Conservation (phyloP, 2,888 invertebrate species). For the Pantelozetes paolii region DNA sequence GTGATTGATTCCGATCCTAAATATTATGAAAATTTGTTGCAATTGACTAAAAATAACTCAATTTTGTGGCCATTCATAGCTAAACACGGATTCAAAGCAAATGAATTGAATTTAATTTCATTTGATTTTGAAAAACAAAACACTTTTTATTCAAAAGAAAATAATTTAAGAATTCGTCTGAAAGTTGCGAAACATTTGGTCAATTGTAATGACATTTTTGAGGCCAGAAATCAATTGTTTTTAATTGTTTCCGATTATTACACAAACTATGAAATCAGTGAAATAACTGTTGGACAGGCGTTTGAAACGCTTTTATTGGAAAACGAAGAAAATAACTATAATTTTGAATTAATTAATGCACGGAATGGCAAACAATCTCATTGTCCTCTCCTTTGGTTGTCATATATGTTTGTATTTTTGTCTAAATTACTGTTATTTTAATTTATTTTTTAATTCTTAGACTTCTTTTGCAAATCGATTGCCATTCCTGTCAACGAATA, state of each 20-base stretch:
- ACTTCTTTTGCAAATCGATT: slow-evolving; percentile 20
- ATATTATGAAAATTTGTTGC: background rate
- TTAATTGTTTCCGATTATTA: slow-evolving; percentile 13
- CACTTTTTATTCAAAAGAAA: background rate
- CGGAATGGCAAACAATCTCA: slow-evolving; percentile 24
- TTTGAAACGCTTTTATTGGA: slow-evolving; percentile 22
- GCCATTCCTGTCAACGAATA: background rate
- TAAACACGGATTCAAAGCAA: background rate
- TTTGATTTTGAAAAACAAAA: background rate
- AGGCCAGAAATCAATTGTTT: slow-evolving; percentile 23
- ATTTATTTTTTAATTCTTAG: no score
- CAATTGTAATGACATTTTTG: background rate
- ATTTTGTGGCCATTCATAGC: background rate
- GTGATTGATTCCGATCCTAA: slow-evolving; percentile 11
- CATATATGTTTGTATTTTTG: slow-evolving; percentile 13
- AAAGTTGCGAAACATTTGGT: background rate
- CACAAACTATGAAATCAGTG: background rate
- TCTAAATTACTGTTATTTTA: no score
- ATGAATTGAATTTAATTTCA: background rate
- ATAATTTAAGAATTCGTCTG: slow-evolving; percentile 3
- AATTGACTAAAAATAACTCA: slow-evolving; percentile 1
- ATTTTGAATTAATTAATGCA: slow-evolving; percentile 28
- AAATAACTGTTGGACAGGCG: background rate
- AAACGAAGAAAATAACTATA: slow-evolving; percentile 31
- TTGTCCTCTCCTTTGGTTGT: slow-evolving; percentile 31